phyloP scores from a whole-genome alignment of 1,140 invertebrate genomes.

The Pinna nobilis region DNA sequence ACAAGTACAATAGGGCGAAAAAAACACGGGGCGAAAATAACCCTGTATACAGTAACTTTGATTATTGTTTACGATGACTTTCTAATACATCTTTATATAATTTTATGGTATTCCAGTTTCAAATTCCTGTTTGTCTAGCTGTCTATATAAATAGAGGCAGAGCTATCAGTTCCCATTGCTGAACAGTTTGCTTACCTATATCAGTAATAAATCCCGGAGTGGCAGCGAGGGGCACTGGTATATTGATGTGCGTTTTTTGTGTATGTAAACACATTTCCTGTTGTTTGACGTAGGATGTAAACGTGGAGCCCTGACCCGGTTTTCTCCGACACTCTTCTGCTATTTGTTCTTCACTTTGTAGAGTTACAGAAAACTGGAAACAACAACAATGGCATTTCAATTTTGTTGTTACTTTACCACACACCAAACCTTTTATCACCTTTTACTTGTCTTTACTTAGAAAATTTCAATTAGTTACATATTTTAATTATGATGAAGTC shows the following conservation, averaged over 20 bases:
- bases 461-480: no score
- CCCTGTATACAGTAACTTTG: no score
- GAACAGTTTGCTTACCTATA: constrained; percentile 79
- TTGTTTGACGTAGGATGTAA: constrained; percentile 86
- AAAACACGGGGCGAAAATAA: no score
- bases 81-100: no score
- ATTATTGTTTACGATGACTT: no score
- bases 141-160: constrained; percentile 99
- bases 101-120: constrained; percentile 49
- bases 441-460: no score
- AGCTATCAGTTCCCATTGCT: constrained; percentile 91
- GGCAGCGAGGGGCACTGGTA: constrained; percentile 94
- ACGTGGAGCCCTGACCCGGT: constrained; percentile 75
- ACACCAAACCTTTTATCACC: no score
- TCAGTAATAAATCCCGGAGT: constrained; percentile 94
- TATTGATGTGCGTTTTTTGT: constrained; percentile 89
- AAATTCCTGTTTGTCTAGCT: constrained; percentile 57
- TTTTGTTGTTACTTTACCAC: no score
- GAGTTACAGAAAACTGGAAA: constrained; percentile 82
- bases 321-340: constrained; percentile 80
- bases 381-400: no score
- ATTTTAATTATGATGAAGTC: no score
- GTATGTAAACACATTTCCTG: constrained; percentile 94
- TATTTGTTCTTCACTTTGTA: constrained; percentile 94
- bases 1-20: no score